Evolutionary conservation across 2,888 invertebrate species (phyloP).

Genomic region (Frankliniella fusca): DNA sequence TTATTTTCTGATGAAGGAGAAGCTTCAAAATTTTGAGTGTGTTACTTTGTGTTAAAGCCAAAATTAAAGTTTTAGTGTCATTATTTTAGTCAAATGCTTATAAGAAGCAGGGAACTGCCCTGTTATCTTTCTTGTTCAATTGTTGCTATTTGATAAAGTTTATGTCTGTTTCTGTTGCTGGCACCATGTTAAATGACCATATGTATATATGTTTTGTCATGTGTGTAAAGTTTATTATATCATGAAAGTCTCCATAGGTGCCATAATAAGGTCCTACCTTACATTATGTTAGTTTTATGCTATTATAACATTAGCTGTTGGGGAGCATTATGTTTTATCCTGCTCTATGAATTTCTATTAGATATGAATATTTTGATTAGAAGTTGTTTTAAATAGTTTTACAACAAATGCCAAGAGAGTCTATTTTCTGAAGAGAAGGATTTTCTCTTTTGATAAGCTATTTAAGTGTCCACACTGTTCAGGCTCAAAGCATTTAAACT

Average conservation of each 20-base stretch:
- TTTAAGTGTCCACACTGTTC: too few species aligned
- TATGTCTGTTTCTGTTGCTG: background rate
- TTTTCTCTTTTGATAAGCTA: background rate
- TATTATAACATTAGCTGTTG: background rate
- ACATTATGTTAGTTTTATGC: background rate
- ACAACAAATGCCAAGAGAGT: background rate
- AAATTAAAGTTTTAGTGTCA: background rate
- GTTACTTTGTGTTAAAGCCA: background rate
- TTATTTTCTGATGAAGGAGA: background rate
- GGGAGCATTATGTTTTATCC: background rate
- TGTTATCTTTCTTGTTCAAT: background rate
- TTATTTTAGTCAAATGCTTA: background rate
- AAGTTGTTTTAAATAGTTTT: background rate
- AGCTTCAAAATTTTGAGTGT: background rate
- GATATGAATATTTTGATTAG: background rate
- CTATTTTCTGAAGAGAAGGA: background rate
- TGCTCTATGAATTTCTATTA: background rate
- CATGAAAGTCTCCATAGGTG: conserved; percentile 3
- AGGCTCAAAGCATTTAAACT: too few species aligned
- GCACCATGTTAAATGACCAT: background rate
- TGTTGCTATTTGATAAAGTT: conserved; percentile 20
- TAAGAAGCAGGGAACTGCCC: background rate
- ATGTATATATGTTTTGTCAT: background rate
- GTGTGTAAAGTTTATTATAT: background rate
- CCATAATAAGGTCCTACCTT: conserved; percentile 1